Conservation (phyloP, 1,140 invertebrate genomes). For the Caenorhabditis elegans region DNA sequence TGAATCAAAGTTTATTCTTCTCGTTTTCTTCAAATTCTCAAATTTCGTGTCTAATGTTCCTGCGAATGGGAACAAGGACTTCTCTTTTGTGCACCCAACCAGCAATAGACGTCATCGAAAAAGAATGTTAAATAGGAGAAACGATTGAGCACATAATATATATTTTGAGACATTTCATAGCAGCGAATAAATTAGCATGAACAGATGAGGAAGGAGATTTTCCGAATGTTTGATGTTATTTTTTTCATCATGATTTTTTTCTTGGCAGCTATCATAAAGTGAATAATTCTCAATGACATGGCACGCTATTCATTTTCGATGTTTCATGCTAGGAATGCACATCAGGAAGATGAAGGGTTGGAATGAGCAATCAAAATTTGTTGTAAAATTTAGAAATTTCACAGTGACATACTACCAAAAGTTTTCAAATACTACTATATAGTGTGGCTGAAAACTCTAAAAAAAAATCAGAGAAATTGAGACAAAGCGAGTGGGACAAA, state of each 20-base stretch:
- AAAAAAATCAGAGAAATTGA: not conserved
- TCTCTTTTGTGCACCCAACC: not conserved
- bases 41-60: not conserved
- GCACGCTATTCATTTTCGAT: slow-evolving; percentile 23
- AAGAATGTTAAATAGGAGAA: not conserved
- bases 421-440: no score
- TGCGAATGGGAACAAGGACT: not conserved
- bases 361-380: not conserved
- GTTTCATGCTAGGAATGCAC: not conserved
- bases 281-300: not conserved
- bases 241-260: slow-evolving; percentile 13
- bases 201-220: slow-evolving; percentile 1
- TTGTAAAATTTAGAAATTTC: no score
- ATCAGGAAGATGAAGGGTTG: slow-evolving; percentile 2
- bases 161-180: not conserved
- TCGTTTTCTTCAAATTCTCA: not conserved
- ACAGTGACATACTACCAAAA: no score
- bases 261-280: slow-evolving; percentile 4
- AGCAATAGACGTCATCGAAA: not conserved
- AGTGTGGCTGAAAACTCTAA: no score
- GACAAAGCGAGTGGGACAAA: no score
- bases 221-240: no score
- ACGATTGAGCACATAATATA: not conserved
- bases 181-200: not conserved
- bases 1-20: not conserved